phyloP scores from a whole-genome alignment of 1,140 invertebrate species.

The Nasonia vitripennis region DNA sequence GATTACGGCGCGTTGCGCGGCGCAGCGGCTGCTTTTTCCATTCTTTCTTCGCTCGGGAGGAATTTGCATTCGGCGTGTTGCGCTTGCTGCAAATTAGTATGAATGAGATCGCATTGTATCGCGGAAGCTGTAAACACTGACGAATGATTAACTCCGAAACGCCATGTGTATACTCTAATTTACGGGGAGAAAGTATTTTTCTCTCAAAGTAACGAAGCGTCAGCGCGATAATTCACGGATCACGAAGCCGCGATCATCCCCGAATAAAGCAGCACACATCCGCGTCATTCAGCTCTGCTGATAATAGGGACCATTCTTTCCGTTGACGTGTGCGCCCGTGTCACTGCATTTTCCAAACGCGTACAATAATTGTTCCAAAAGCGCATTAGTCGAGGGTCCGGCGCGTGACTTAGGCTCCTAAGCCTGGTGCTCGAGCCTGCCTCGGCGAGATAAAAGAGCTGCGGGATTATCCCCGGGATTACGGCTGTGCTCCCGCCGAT shows the following conservation, averaged over 20 bases:
- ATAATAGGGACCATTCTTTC: background rate
- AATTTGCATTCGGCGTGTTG: background rate
- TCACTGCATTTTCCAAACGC: slow-evolving; percentile 1
- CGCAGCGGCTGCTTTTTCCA: background rate
- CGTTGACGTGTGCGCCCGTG: background rate
- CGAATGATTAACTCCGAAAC: background rate
- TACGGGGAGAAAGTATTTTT: no score
- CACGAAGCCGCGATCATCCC: no score
- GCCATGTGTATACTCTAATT: background rate
- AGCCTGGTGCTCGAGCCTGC: background rate
- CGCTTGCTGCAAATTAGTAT: background rate
- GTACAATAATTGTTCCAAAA: slow-evolving; percentile 23
- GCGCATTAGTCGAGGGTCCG: background rate
- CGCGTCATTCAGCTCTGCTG: no score
- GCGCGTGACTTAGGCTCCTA: slow-evolving; percentile 11
- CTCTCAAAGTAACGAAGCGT: no score
- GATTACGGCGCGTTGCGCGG: background rate
- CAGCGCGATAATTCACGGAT: no score
- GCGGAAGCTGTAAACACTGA: background rate
- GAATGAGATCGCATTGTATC: background rate
- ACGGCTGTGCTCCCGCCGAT: slow-evolving; percentile 11
- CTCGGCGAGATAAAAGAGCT: slow-evolving; percentile 2
- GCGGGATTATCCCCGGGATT: slow-evolving; percentile 16
- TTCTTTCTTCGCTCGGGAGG: no score
- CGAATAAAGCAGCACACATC: no score